Evolutionary conservation across 2,113 vertebrate species (phyloP), one percentile per base, ranked within the genome.

Genomic region (Poeciliopsis occidentalis): DNA sequence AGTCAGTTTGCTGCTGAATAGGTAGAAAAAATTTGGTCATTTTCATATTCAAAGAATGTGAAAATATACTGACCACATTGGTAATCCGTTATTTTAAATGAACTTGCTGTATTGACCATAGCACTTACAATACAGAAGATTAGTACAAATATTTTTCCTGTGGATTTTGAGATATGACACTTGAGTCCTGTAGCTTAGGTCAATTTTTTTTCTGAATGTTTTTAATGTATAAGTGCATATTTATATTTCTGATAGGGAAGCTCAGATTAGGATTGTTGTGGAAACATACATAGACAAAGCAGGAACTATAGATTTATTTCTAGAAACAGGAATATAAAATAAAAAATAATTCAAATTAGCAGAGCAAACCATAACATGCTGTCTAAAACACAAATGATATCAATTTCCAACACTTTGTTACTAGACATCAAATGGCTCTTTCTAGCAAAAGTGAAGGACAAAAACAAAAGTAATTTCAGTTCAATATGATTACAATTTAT

Each of bases 161-260:
- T 24, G 24, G 24, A 24, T 65, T 65, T 24, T 65, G 5, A 47
- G 13, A 47, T 17, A 47, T 2, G n/a, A 51, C 3, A 63, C 66
- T 61, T 76, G 69, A 68, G 30, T 71, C 64, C 51, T 82, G n/a
- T 41, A n/a, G 32, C 76, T 62, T 54, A 34, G 3, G 34, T 37
- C 39, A 72, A 69, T 34, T 34, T 37, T 54, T 60, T 67, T 47
- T 76, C 29, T 76, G 71, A 51, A 27, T 80, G 29, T 26, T 37
- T 27, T 78, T 61, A 74, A 63, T 81, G 77, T 68, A 71, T 72
- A 60, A 75, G 71, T 68, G 27, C 22, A 0, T 60, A 69, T 70
- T 51, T 66, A 65, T 74, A 66, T 54, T 10, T 19, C 11, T 64
- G 63, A 64, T 27, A 41, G 8, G 30, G 32, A 47, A 37, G 57